Percentiles rank a stretch among this genome's conserved stretches.
These are phyloP conservation scores for Tinamus guttatus DNA, from an alignment of 2,113 vertebrate species.

Conservation along the genomic window DNA sequence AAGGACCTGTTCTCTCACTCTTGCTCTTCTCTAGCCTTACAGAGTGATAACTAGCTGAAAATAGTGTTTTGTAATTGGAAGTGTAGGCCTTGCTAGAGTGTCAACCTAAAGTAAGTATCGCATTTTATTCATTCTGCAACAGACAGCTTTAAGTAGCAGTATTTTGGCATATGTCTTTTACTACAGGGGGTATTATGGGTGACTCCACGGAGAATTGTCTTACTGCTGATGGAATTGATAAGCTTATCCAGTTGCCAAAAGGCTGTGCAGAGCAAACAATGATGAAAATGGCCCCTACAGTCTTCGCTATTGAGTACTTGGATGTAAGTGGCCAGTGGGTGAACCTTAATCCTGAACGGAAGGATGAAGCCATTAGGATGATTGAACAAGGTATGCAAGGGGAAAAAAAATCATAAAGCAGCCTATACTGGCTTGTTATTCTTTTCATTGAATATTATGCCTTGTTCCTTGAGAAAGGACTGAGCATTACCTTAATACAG, in stretches of 20 bases:
- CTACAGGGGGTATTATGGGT: slow-evolving; percentile 44
- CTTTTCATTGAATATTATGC: accelerated
- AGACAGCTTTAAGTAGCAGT: not conserved
- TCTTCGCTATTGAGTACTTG: slow-evolving; percentile 79
- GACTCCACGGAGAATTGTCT: slow-evolving; percentile 73
- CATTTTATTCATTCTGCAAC: not conserved
- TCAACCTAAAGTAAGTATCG: not conserved
- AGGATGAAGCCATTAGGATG: slow-evolving; percentile 74
- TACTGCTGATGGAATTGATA: slow-evolving; percentile 62
- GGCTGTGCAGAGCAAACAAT: slow-evolving; percentile 86
- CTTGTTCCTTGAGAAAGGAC: not conserved
- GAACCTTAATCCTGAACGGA: slow-evolving; percentile 60
- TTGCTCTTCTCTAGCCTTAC: not conserved
- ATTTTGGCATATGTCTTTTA: not conserved
- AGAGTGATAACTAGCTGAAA: not conserved
- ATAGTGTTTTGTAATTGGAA: not conserved
- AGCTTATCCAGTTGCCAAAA: slow-evolving; percentile 72
- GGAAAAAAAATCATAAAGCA: not conserved
- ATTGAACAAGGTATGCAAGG: slow-evolving; percentile 70
- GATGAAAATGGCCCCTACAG: slow-evolving; percentile 75
- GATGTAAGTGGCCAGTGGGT: slow-evolving; percentile 78
- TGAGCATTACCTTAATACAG: accelerated
- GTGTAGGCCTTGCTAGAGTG: not conserved
- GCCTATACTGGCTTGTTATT: not conserved
- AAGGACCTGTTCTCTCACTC: not conserved